Evolutionary conservation across 2,888 invertebrate genomes (phyloP), one percentile per base, ranked within the genome.

Genomic region (Apotomis turbidana): DNA sequence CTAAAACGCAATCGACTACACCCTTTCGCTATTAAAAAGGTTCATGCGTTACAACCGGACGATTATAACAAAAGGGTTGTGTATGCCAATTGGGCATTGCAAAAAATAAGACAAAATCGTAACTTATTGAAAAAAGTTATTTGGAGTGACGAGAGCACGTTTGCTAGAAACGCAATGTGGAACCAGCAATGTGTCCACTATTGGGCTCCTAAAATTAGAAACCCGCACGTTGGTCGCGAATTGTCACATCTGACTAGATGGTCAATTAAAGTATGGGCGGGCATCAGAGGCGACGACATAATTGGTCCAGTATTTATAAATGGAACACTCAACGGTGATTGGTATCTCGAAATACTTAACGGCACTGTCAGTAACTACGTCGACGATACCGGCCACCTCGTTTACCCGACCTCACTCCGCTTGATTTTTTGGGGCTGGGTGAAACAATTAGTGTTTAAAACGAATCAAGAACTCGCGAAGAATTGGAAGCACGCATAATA

Each of bases 201-300:
- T 59, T 59, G 59, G 59, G 59, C 59, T 59, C 59, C 59, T 59
- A 62, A 62, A 62, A 36, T 51, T 62, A 36, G 36, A 62, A 62
- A 62, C 62, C 62, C 62, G 15, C 51, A 62, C 27, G 62, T 62
- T 36, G 36, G 62, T 51, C 49, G 62, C 51, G 51, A 62, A 62
- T 51, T 51, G n/a, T 51, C 62, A 51, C 51, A 62, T 62, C 62
- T 51, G 62, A 51, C 36, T 51, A 51, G 36, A 27, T 60, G 60
- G 46, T 60, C 60, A 13, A 15, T 60, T 15, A 60, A 60, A 9
- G 52, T 52, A 46, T 46, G 9, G 15, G 44, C 46, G 9, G 60
- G 46, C n/a, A 59, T 59, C 41, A 59, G 58, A 59, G 58, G 58
- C 38, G 58, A 36, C 38, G 27, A 61, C 61, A 49, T 49, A 10